Base-by-base conservation (phyloP, 2,797 vertebrate genomes). In the Stomatorhinus walkeri region DNA sequence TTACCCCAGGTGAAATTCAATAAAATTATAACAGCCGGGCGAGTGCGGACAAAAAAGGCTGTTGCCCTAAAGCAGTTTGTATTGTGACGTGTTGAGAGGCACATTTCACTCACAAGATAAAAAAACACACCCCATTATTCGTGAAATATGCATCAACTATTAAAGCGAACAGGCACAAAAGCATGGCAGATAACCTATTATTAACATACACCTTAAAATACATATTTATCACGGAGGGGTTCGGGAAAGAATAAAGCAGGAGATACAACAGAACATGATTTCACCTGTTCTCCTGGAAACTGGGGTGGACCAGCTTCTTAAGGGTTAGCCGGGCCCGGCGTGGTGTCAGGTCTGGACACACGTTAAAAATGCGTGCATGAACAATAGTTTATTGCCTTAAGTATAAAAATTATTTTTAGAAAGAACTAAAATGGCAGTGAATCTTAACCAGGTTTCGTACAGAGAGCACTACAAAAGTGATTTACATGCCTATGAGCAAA, bases 301-400 rank as follows among this genome's bases (percentile, higher is more conserved):
- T 56, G 88, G 87, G 0, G 87, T 43, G 83, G 90, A 89, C 87
- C 79, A 22, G 90, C 91, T 93, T 95, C 87, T 79, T 92, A 61
- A 88, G 88, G 16, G 93, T 89, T 1, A 96, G 91, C 89, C 93
- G 91, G 24, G 88, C 91, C 93, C 92, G 94, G 9, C 92, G 92
- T 88, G 93, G 91, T 1, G 91, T 94, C 89, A 95, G 89, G 46
- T 93, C 95, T 95, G 88, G 56, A 54, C 81, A 76, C 54, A 91
- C 91, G 89, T 40, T 68, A 54, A 0, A 88, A 32, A 24, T n/a
- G 72, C 28, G 22, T 3, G 52, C 52, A 56, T 85, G 22, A 85
- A 85, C 51, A 51, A 49, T 51, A 51, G 43, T 51, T 83, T 72
- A 72, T 72, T 12, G 32, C 4, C 4, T 2, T 72, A 40, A 72